Conservation (phyloP, 2,797 vertebrate genomes). For the Setipinna tenuifilis region DNA sequence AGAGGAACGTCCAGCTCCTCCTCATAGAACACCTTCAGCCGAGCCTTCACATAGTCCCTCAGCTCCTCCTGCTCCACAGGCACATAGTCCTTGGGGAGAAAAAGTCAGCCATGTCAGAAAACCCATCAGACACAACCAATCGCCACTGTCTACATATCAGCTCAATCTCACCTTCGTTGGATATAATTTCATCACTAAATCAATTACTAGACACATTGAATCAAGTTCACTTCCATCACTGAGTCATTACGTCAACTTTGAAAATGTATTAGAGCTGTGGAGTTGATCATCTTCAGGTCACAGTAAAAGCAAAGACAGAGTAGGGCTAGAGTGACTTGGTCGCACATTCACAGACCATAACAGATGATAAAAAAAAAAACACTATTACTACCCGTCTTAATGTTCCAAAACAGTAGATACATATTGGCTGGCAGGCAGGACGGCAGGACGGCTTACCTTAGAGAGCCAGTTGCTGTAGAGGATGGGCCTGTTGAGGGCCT, state of each 20-base stretch:
- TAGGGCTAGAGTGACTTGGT: too few relatives aligned
- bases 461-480: conserved; percentile 99
- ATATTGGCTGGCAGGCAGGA: too few relatives aligned
- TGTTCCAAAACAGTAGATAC: too few relatives aligned
- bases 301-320: neutral
- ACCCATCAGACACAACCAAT: neutral
- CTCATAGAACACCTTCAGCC: conserved; percentile 98
- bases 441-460: conserved; percentile 78
- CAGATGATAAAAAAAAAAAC: too few relatives aligned
- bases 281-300: neutral
- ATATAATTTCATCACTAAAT: too few relatives aligned
- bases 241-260: too few relatives aligned
- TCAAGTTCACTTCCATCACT: neutral
- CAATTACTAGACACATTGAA: too few relatives aligned
- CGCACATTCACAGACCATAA: too few relatives aligned
- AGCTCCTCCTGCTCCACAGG: conserved; percentile 98
- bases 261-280: neutral
- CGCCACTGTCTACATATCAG: neutral
- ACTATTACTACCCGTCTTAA: too few relatives aligned
- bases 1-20: conserved; percentile 97
- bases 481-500: conserved; percentile 91
- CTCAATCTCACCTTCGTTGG: neutral
- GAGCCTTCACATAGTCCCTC: conserved; percentile 96
- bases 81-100: conserved; percentile 87
- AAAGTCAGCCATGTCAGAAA: neutral